phyloP scores from a whole-genome alignment of 2,797 vertebrate species.

The Arnoldichthys spilopterus region DNA sequence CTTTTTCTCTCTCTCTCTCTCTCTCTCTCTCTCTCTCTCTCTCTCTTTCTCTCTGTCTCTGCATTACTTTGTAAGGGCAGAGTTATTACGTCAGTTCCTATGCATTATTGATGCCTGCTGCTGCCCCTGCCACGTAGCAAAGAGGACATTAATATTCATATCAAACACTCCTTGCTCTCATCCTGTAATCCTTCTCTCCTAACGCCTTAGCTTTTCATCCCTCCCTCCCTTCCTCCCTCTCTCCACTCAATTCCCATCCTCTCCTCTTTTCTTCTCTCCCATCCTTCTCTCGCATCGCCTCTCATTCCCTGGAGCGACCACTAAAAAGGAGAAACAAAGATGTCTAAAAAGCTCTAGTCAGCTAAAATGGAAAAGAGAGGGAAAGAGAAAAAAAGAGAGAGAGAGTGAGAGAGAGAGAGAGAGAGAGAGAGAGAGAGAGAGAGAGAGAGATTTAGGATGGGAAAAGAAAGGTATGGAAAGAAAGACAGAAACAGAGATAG shows the following conservation, averaged over 20 bases:
- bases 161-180: slow-evolving; percentile 16
- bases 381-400: not conserved
- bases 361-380: not conserved
- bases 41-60: not conserved
- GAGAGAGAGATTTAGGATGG: not conserved
- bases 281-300: not conserved
- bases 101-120: slow-evolving; percentile 50
- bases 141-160: slow-evolving; percentile 33
- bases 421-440: not conserved
- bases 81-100: slow-evolving; percentile 32
- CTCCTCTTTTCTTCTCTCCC: not conserved
- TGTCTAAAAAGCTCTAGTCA: slow-evolving; percentile 7
- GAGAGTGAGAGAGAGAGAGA: not conserved
- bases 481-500: not conserved
- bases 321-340: not conserved
- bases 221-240: not conserved
- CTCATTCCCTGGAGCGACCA: not conserved
- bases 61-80: slow-evolving; percentile 12
- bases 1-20: no score
- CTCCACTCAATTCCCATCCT: not conserved
- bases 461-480: not conserved
- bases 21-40: slow-evolving; percentile 2
- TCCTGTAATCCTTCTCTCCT: slow-evolving; percentile 2
- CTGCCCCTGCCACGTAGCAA: slow-evolving; percentile 37
- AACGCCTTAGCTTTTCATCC: not conserved